Evolutionary conservation across 2,888 invertebrate species (phyloP), one percentile per base, ranked within the genome.

Genomic region (Caenorhabditis sulstoni): DNA sequence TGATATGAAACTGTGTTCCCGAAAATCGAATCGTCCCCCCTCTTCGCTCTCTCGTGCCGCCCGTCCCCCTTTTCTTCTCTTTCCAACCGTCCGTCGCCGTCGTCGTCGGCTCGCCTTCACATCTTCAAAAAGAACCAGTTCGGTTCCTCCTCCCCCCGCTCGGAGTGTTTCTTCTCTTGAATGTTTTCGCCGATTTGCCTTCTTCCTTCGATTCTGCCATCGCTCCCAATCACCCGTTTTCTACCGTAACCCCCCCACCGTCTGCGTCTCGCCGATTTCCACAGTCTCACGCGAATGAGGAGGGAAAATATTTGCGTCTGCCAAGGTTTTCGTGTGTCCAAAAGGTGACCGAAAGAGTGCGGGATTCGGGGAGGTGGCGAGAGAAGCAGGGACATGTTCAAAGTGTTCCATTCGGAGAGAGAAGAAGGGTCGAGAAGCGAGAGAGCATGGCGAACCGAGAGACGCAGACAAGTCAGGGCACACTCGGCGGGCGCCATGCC

Each of bases 281-380:
- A 41, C 41, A 14, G 39, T 16, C 44, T 68, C 16, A 35, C 41
- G 14, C 23, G 14, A n/a, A 18, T 1, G n/a, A 44, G 35, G 20
- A 55, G 29, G 18, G 49, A 68, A 59, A 68, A 68, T 66, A 57
- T 57, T 66, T 55, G 59, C 59, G 50, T 55, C 35, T 20, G 41
- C 7, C 39, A 39, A 18, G 16, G 7, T 22, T 39, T 37, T 52
- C 52, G 16, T 18, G 1, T 11, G 44, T 57, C 39, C 20, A 57
- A 57, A 57, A 58, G 39, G 29, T 37, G 29, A 59, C 50, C 50
- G 18, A 29, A 35, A 18, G 47, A 16, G 47, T 23, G 1, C 3
- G 55, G 39, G 22, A 39, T 37, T 20, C 11, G 14, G 7, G 66
- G 57, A 11, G 50, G 18, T 44, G 39, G 16, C 9, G 52, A 55